These are phyloP conservation scores for Cristatella mucedo DNA, from an alignment of 2,888 invertebrate genomes.

Conservation along the genomic window DNA sequence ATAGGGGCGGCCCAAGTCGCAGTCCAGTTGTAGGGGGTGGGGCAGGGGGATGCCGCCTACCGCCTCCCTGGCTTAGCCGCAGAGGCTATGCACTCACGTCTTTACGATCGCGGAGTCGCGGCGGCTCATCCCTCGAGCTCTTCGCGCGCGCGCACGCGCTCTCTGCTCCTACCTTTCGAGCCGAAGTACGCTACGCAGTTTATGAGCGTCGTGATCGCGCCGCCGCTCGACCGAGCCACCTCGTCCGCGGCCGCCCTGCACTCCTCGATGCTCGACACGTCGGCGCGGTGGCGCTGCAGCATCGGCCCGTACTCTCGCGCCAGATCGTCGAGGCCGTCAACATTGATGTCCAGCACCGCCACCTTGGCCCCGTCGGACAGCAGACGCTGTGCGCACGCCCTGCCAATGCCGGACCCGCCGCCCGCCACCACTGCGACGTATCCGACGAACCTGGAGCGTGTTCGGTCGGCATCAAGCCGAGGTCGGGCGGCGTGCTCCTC, in stretches of 20 bases:
- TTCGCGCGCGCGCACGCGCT: too few relatives aligned
- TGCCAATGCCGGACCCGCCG: conserved; percentile 11
- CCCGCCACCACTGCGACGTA: conserved; percentile 10
- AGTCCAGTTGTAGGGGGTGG: too few relatives aligned
- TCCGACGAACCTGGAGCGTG: conserved; percentile 4
- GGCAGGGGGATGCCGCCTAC: too few relatives aligned
- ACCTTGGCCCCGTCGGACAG: conserved; percentile 11
- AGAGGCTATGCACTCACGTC: too few relatives aligned
- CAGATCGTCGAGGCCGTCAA: conserved; percentile 2
- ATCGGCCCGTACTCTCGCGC: background rate
- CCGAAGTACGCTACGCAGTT: conserved; percentile 11
- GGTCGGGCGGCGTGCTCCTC: too few relatives aligned
- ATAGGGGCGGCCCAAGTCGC: too few relatives aligned
- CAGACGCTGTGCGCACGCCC: conserved; percentile 10
- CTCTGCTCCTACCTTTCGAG: conserved; percentile 11
- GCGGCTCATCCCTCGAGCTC: too few relatives aligned
- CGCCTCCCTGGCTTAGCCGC: too few relatives aligned
- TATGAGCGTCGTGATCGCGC: conserved; percentile 5
- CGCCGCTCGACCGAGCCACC: background rate
- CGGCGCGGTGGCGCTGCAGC: conserved; percentile 1
- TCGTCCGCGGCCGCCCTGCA: background rate
- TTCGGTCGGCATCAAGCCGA: conserved; percentile 4
- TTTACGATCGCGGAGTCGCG: too few relatives aligned
- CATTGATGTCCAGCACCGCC: conserved; percentile 9
- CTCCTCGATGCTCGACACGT: conserved; percentile 7